Evolutionary conservation across 2,113 vertebrate species (phyloP).

Genomic region (Pangasianodon hypophthalmus): DNA sequence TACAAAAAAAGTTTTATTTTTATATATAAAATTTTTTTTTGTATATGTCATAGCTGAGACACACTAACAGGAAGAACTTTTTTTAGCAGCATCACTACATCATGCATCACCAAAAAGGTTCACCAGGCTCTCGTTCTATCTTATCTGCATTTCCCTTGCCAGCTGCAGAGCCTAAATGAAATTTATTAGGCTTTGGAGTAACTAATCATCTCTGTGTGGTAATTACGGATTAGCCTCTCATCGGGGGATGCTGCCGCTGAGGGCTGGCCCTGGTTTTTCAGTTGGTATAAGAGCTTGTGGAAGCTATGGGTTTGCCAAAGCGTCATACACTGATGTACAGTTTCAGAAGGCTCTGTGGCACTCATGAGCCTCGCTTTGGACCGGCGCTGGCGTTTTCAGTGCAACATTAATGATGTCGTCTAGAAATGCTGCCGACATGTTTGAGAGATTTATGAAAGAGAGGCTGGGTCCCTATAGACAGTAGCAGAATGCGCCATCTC

Average conservation of each 20-base stretch:
- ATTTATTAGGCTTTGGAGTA: slow-evolving; percentile 48
- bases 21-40: background rate
- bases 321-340: slow-evolving; percentile 57
- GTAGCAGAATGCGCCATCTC: slow-evolving; percentile 28
- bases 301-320: slow-evolving; percentile 52
- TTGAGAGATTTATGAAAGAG: slow-evolving; percentile 55
- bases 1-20: background rate
- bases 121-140: slow-evolving; percentile 2
- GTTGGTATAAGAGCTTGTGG: slow-evolving; percentile 34
- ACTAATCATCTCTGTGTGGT: slow-evolving; percentile 50
- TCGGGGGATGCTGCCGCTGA: slow-evolving; percentile 37
- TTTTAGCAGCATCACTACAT: background rate
- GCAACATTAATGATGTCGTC: slow-evolving; percentile 52
- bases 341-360: slow-evolving; percentile 52
- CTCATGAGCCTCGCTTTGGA: slow-evolving; percentile 29
- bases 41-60: background rate
- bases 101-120: background rate
- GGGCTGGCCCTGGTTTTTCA: slow-evolving; percentile 34
- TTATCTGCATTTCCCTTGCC: slow-evolving; percentile 29
- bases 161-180: slow-evolving; percentile 39
- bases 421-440: slow-evolving; percentile 45
- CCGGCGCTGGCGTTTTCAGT: slow-evolving; percentile 30
- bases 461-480: slow-evolving; percentile 33
- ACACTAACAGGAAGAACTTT: background rate
- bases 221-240: slow-evolving; percentile 53